These are phyloP conservation scores for Ciconia maguari DNA, from an alignment of 2,113 vertebrate species.

Conservation along the genomic window DNA sequence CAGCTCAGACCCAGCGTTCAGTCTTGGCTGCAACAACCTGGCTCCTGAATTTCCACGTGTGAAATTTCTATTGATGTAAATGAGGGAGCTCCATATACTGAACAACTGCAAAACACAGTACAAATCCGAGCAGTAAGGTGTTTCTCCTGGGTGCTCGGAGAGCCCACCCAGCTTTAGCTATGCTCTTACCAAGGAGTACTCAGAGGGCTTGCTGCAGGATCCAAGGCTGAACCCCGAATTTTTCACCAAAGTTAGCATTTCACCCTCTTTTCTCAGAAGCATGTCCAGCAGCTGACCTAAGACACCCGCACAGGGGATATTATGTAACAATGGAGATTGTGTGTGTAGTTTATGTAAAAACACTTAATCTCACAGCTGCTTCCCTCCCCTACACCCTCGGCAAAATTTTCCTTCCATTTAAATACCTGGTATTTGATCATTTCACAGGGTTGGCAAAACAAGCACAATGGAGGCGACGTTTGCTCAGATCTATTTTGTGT, in stretches of 20 bases:
- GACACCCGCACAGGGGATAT: background rate
- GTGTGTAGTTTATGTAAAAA: slow-evolving; percentile 44
- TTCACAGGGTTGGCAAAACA: slow-evolving; percentile 68
- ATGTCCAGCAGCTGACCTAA: background rate
- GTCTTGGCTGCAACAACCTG: background rate
- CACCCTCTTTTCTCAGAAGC: background rate
- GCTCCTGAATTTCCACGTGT: background rate
- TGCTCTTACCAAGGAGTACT: background rate
- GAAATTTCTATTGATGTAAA: background rate
- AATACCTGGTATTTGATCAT: slow-evolving; percentile 66
- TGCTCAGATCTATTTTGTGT: slow-evolving; percentile 65
- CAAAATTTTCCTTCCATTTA: slow-evolving; percentile 27
- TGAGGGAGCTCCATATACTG: accelerated
- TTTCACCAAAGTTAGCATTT: background rate
- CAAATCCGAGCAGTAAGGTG: background rate
- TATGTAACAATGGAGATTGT: slow-evolving; percentile 44
- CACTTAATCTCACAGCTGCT: slow-evolving; percentile 51
- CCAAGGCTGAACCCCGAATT: background rate
- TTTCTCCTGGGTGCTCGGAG: background rate
- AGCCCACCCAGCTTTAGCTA: background rate
- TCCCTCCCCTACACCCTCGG: slow-evolving; percentile 16
- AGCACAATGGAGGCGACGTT: slow-evolving; percentile 70
- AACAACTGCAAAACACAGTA: background rate
- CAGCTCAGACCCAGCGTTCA: background rate
- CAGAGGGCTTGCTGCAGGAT: background rate